Base-by-base conservation (phyloP, 2,888 invertebrate genomes). In the Drosophila neotestacea region DNA sequence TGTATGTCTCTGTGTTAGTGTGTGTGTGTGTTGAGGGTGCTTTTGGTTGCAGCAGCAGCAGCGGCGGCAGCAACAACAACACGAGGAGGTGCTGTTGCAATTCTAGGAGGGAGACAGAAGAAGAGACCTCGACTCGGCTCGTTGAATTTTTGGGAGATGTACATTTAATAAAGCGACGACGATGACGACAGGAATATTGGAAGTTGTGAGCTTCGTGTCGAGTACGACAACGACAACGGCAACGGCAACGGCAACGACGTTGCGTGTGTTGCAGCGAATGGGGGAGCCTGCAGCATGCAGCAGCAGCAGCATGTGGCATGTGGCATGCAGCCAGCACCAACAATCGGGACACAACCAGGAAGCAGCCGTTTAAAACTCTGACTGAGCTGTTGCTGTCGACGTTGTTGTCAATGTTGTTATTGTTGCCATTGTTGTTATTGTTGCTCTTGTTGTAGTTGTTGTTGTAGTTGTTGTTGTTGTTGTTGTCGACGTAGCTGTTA, bases 81-180 rank as follows among this genome's bases (percentile, higher is more conserved):
- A n/a, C 22, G 22, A 22, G 22, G 22, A 22, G 22, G 3, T 22
- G 22, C 22, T 22, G 30, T n/a, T 27, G 44, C 44, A 44, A 27
- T 16, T 16, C 4, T 7, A 0, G 16, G 44, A 11, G 59, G 41
- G 32, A 42, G 52, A 52, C 51, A 13, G 47, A 3, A 28, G 47
- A 22, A 22, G 48, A 22, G 54, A 30, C 13, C 55, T 56, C 44
- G 56, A 36, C 54, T 71, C 73, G 72, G 63, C 42, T 54, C 48
- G 74, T 73, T 67, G 58, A 52, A 68, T 68, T 78, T 75, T 78
- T 73, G 75, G 79, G 60, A 73, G 68, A 63, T 79, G 67, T 75
- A 82, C 76, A 81, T 81, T 85, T 84, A 86, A 85, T 81, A 84
- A 81, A 86, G 62, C 50, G 16, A 56, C 63, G 54, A 27, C 28